A percentile compares a stretch with the other conserved stretches of the same genome.
Conservation (phyloP, 2,797 vertebrate genomes). For the Sebastes reedi region DNA sequence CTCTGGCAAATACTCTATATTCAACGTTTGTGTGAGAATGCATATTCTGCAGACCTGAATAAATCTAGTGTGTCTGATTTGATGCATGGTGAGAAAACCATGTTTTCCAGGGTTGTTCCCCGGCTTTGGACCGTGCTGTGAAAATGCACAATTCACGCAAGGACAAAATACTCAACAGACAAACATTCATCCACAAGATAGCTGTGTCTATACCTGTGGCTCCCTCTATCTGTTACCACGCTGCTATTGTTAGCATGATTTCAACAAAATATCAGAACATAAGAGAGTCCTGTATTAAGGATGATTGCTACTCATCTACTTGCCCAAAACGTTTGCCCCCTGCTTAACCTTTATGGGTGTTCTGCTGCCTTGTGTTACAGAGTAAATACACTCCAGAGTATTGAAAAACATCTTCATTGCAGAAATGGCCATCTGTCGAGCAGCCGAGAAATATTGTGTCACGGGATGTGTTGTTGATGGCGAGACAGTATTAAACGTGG, state of each 20-base stretch:
- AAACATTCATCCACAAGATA: background rate
- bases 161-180: background rate
- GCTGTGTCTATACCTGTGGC: too few species aligned
- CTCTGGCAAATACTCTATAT: background rate
- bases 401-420: background rate
- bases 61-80: background rate
- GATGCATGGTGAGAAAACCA: background rate
- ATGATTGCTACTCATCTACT: background rate
- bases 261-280: background rate
- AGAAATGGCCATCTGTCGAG: conserved; percentile 10
- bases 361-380: background rate
- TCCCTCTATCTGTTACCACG: background rate
- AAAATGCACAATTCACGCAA: background rate
- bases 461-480: background rate
- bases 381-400: background rate
- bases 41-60: background rate
- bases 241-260: background rate
- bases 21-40: background rate
- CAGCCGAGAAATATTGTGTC: background rate
- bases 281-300: background rate
- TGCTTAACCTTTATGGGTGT: background rate
- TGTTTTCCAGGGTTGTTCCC: background rate
- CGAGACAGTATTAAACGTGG: background rate
- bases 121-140: background rate
- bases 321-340: background rate